Evolutionary conservation across 2,888 invertebrate genomes (phyloP).

Genomic region (Hipparchia sbordonii): DNA sequence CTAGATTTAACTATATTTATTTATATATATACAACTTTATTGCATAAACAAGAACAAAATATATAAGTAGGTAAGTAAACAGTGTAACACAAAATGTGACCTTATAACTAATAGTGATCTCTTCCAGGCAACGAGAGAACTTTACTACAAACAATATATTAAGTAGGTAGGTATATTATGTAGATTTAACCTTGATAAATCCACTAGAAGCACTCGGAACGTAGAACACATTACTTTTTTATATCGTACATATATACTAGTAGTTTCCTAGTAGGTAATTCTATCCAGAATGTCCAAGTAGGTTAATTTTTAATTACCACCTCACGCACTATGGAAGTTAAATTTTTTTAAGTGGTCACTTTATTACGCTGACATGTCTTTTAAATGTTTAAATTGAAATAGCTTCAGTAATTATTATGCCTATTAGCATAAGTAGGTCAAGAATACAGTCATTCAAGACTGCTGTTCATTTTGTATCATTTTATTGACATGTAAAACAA

Average conservation of each 20-base stretch:
- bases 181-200: too few relatives aligned
- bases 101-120: too few relatives aligned
- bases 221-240: neutral
- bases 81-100: too few relatives aligned
- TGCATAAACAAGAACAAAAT: too few relatives aligned
- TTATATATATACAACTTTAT: too few relatives aligned
- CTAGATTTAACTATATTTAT: too few relatives aligned
- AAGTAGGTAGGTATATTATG: too few relatives aligned
- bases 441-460: constrained; percentile 22
- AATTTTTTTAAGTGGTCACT: constrained; percentile 57
- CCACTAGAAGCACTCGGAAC: too few relatives aligned
- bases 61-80: too few relatives aligned
- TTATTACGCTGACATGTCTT: constrained; percentile 41
- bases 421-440: constrained; percentile 37
- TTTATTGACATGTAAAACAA: constrained; percentile 12
- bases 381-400: constrained; percentile 37
- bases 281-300: constrained; percentile 46
- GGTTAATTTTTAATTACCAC: constrained; percentile 75
- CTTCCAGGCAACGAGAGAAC: too few relatives aligned
- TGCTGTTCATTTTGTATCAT: constrained; percentile 3
- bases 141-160: too few relatives aligned
- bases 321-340: constrained; percentile 57
- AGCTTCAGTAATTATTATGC: constrained; percentile 33
- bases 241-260: neutral
- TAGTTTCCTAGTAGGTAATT: neutral